A percentile compares a stretch with the other conserved stretches of the same genome.
These are phyloP conservation scores for Phyto melanocephala DNA, from an alignment of 2,888 invertebrate species.

Conservation along the genomic window DNA sequence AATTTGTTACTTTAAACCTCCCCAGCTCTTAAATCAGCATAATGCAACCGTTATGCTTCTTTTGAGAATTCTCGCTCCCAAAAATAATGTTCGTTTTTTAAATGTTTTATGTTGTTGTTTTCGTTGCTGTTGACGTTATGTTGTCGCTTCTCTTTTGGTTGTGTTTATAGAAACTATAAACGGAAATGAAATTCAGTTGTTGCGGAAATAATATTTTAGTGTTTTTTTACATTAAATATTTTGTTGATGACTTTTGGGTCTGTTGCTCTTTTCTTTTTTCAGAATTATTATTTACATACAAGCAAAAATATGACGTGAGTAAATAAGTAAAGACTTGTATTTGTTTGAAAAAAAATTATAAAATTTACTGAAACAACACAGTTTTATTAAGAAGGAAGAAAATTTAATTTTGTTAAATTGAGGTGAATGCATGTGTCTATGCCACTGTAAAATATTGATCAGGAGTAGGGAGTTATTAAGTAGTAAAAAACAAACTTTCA, in stretches of 20 bases:
- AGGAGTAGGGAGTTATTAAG: too few species aligned
- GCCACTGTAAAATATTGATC: too few species aligned
- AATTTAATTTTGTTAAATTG: background rate
- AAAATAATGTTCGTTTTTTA: background rate
- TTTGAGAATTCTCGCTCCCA: background rate
- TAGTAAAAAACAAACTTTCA: too few species aligned
- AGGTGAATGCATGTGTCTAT: too few species aligned
- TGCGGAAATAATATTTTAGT: conserved; percentile 72
- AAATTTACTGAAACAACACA: background rate
- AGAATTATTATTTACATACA: conserved; percentile 12
- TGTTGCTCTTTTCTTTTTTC: conserved; percentile 3
- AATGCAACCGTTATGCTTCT: background rate
- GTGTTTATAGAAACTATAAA: conserved; percentile 65
- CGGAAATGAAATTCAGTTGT: conserved; percentile 73
- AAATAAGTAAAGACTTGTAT: background rate
- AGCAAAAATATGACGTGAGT: background rate
- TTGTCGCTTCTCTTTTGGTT: background rate
- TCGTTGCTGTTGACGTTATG: background rate
- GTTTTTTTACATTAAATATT: conserved; percentile 50
- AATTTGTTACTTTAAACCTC: too few species aligned
- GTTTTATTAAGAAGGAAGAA: too few species aligned
- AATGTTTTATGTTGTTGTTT: background rate
- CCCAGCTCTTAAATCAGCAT: too few species aligned
- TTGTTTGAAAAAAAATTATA: background rate
- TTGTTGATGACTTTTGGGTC: conserved; percentile 48